A percentile compares a stretch with the other conserved stretches of the same genome.
Conservation (phyloP, 1,140 invertebrate species). For the Bombus cullumanus region DNA sequence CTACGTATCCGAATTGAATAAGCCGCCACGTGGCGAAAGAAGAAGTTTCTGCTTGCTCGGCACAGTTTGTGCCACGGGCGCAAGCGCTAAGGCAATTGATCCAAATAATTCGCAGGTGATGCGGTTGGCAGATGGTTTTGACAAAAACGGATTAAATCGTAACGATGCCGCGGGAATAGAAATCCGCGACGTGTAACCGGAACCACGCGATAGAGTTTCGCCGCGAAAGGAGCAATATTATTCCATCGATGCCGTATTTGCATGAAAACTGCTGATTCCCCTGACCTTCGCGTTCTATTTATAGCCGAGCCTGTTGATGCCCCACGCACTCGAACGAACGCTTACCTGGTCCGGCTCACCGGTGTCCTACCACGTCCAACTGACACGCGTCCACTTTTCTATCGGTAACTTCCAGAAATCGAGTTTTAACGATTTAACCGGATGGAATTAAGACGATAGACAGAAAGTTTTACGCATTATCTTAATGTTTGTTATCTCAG, state of each 20-base stretch:
- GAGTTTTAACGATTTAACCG: background rate
- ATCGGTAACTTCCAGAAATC: background rate
- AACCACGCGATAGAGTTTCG: background rate
- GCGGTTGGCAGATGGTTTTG: background rate
- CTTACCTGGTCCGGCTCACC: conserved; percentile 56
- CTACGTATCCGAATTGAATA: too few species aligned
- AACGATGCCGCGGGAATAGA: conserved; percentile 4
- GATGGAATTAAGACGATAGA: too few species aligned
- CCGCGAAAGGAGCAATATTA: conserved; percentile 69
- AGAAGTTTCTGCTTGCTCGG: too few species aligned
- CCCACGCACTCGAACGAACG: conserved; percentile 57
- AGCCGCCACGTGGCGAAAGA: too few species aligned
- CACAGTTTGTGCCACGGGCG: too few species aligned
- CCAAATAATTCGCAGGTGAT: background rate
- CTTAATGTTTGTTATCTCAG: too few species aligned
- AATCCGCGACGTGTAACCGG: conserved; percentile 9
- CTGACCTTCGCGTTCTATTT: conserved; percentile 73
- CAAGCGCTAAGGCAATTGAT: too few species aligned
- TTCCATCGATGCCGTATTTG: conserved; percentile 76
- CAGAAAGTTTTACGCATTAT: too few species aligned
- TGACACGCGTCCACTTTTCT: conserved; percentile 14
- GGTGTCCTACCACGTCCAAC: conserved; percentile 9
- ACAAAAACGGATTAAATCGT: background rate
- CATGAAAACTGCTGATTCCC: conserved; percentile 76
- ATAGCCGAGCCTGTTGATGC: conserved; percentile 63